These are phyloP conservation scores for Nomada fucata DNA, from an alignment of 2,888 invertebrate genomes.

Conservation along the genomic window DNA sequence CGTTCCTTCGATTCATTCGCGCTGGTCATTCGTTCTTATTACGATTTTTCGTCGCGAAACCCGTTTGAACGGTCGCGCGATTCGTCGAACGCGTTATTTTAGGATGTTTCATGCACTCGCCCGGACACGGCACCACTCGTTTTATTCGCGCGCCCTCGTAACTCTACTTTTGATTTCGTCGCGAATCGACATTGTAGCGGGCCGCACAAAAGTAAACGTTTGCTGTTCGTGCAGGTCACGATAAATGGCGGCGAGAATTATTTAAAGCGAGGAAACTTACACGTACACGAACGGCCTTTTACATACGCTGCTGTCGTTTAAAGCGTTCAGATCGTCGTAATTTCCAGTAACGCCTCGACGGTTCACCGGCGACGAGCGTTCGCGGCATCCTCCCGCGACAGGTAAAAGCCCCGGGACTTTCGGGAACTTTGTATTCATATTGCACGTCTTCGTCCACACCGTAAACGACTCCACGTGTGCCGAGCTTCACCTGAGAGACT, in stretches of 20 bases:
- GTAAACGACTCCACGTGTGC: conserved; percentile 25
- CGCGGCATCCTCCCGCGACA: conserved; percentile 22
- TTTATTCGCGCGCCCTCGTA: no score
- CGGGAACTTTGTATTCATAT: conserved; percentile 28
- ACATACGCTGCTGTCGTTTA: conserved; percentile 3
- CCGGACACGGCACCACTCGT: no score
- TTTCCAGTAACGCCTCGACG: conserved; percentile 37
- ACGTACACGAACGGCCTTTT: neutral
- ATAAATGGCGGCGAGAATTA: neutral
- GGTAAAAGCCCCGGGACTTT: conserved; percentile 40
- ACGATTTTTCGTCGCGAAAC: neutral
- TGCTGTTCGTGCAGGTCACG: neutral
- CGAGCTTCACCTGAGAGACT: neutral
- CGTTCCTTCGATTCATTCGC: neutral
- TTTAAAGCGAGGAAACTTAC: conserved; percentile 26
- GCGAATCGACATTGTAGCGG: neutral
- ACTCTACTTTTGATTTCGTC: neutral
- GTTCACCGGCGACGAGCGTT: conserved; percentile 9
- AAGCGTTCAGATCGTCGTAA: conserved; percentile 38
- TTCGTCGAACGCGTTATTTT: neutral
- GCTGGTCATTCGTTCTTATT: neutral
- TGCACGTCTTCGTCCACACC: conserved; percentile 32
- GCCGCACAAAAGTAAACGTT: conserved; percentile 4
- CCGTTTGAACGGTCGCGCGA: conserved; percentile 4
- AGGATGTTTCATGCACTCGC: no score